Conservation (phyloP, 2,888 invertebrate genomes). For the Disparrhopalites patrizii region DNA sequence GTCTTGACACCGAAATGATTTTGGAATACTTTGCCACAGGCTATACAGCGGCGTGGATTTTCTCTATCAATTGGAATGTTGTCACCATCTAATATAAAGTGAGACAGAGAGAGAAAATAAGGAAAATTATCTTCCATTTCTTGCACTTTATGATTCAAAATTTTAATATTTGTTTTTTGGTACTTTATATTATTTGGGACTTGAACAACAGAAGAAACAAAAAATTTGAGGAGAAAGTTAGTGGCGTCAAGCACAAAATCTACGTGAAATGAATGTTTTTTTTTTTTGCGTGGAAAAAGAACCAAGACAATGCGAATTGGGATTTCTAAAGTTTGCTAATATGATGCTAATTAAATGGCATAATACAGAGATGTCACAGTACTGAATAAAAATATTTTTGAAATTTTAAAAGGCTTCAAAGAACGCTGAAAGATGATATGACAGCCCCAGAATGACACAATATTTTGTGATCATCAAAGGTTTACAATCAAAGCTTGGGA, state of each 20-base stretch:
- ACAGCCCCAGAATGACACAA: too few relatives aligned
- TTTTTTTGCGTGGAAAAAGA: not conserved
- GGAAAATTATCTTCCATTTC: not conserved
- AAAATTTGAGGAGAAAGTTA: not conserved
- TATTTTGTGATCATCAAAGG: too few relatives aligned
- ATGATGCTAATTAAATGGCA: not conserved
- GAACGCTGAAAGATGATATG: too few relatives aligned
- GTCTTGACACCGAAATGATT: conserved; percentile 90
- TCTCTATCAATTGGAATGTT: conserved; percentile 89
- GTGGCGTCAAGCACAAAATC: conserved; percentile 15
- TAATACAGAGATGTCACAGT: not conserved
- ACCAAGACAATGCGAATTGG: not conserved
- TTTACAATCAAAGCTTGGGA: too few relatives aligned
- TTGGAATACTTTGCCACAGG: conserved; percentile 88
- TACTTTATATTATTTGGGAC: too few relatives aligned
- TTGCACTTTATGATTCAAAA: too few relatives aligned
- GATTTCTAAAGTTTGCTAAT: not conserved
- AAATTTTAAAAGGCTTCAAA: too few relatives aligned
- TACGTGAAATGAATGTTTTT: too few relatives aligned
- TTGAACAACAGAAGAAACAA: too few relatives aligned
- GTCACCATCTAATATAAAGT: conserved; percentile 40
- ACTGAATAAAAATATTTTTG: not conserved
- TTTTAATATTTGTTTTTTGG: too few relatives aligned
- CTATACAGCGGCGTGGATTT: conserved; percentile 83
- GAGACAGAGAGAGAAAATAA: not conserved